Base-by-base conservation (phyloP, 2,888 invertebrate species). In the Pterostichus niger region DNA sequence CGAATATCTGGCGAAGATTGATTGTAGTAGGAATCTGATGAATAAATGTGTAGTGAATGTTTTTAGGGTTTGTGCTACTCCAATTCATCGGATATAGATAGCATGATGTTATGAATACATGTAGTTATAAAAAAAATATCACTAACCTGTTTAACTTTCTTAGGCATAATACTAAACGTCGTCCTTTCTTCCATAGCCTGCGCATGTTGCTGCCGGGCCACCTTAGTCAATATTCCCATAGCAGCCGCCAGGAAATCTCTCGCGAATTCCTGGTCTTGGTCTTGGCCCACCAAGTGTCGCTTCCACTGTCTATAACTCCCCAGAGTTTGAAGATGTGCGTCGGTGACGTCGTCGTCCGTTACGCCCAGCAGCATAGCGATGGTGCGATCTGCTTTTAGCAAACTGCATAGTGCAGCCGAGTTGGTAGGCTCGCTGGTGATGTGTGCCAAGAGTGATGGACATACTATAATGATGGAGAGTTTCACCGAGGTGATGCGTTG, bases 231-330 rank as follows among this genome's bases (percentile, higher is more conserved):
- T 84, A 96, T 96, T 24, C 94, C 94, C 84, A 96, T 95, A 0
- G 96, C 96, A 6, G 95, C 94, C 0, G 95, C 94, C n/a, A 97
- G 91, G 87, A 97, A 95, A 84, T 96, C 95, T 85, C 95, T 95
- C 46, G 96, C 96, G 88, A 96, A 96, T 0, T 94, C 94, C 78
- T 95, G 95, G 89, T 97, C 97, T 88, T 96, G 95, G 87, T 96
- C 96, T 73, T 95, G 94, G 0, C 92, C 92, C 15, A 95, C 95
- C 61, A 92, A 92, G 91, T 96, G 94, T 88, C 95, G 94, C 84
- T 94, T 93, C 97, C 97, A 97, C 87, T 94, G 94, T 83, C 94
- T 93, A 88, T 95, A 96, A 64, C 93, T 93, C 2, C 94, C 93
- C 85, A 96, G 92, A 73, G 94, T 95, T 2, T 56, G 31, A 13